phyloP scores from a whole-genome alignment of 2,888 invertebrate genomes.

The Torymus aiolomorphi region DNA sequence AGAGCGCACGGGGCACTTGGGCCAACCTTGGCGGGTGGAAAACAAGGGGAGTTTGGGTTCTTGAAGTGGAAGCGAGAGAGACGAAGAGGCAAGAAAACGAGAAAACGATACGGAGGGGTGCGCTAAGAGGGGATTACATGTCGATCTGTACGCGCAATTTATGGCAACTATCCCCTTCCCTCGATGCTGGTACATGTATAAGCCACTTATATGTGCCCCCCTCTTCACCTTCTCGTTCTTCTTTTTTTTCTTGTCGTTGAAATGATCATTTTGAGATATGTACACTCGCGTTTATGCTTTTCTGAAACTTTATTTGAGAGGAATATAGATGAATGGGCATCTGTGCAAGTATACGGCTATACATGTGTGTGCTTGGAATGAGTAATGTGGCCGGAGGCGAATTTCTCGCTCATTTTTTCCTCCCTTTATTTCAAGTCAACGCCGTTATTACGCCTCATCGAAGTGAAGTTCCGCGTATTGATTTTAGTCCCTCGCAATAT shows the following conservation, averaged over 20 bases:
- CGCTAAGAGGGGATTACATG: slow-evolving; percentile 34
- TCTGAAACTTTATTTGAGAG: no score
- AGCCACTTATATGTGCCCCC: background rate
- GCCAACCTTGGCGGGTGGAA: background rate
- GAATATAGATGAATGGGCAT: no score
- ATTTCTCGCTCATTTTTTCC: slow-evolving; percentile 5
- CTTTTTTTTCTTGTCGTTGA: no score
- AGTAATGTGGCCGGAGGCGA: background rate
- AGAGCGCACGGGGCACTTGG: slow-evolving; percentile 25
- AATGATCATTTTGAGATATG: no score
- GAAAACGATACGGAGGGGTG: background rate
- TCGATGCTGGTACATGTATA: background rate
- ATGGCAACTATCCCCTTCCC: slow-evolving; percentile 18
- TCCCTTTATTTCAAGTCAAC: background rate
- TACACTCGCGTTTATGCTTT: no score
- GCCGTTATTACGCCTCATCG: slow-evolving; percentile 25
- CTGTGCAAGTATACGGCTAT: no score
- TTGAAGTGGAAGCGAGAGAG: background rate
- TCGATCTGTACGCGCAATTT: slow-evolving; percentile 40
- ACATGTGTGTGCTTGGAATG: no score
- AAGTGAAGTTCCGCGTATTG: slow-evolving; percentile 29
- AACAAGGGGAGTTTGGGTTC: no score
- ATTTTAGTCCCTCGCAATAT: slow-evolving; percentile 3
- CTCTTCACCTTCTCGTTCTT: background rate
- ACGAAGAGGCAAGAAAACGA: background rate